Evolutionary conservation across 2,797 vertebrate genomes (phyloP).

Genomic region (Diglossa cyanea): DNA sequence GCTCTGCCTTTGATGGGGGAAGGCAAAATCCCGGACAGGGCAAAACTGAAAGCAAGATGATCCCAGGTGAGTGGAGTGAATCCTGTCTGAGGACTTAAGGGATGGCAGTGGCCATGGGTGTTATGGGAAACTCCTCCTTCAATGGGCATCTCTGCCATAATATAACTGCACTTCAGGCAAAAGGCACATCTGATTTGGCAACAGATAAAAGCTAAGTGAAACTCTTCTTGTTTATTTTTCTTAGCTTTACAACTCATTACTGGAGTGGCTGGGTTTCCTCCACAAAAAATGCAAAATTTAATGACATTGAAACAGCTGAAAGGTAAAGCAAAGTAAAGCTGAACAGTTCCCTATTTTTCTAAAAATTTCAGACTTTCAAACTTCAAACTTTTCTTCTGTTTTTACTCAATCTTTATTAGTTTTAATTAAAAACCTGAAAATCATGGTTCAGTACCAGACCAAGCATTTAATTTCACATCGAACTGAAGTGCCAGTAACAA

Average conservation of each 20-base stretch:
- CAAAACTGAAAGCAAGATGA: neutral
- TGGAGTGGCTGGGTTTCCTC: neutral
- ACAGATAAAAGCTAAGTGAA: constrained; percentile 2
- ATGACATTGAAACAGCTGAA: neutral
- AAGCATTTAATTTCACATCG: neutral
- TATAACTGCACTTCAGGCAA: neutral
- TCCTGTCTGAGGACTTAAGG: neutral
- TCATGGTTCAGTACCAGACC: neutral
- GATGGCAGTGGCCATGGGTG: neutral
- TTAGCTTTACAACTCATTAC: constrained; percentile 22
- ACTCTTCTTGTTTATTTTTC: constrained; percentile 29
- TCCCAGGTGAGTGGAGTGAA: neutral
- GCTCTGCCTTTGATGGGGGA: neutral
- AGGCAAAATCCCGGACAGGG: neutral
- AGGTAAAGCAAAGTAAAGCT: neutral
- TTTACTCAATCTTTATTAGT: neutral
- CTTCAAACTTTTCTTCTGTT: neutral
- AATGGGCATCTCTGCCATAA: neutral
- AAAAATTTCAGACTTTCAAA: neutral
- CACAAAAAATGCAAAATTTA: neutral
- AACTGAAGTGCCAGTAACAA: neutral
- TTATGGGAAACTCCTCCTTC: neutral
- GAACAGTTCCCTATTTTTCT: neutral
- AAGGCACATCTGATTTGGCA: neutral
- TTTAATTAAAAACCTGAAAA: neutral